Percentiles rank a stretch among this genome's conserved stretches.
Evolutionary conservation across 1,140 invertebrate genomes (phyloP).

Genomic region (Scaptodrosophila lebanonensis): DNA sequence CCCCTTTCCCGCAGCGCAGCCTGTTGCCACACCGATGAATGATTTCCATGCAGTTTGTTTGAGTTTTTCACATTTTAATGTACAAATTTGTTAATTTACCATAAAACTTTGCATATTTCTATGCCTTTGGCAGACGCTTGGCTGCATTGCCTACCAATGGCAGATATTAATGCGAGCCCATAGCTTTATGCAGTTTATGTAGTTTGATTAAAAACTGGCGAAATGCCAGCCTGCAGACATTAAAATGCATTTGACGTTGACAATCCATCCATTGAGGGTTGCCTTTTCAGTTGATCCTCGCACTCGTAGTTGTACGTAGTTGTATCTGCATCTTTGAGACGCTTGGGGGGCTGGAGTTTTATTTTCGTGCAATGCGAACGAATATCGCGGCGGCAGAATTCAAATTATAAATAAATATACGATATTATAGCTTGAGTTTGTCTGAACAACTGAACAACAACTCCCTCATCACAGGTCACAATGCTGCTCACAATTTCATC

Average conservation of each 20-base stretch:
- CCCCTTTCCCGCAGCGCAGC: slow-evolving; percentile 1
- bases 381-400: too few relatives aligned
- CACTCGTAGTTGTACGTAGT: too few relatives aligned
- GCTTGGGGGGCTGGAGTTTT: slow-evolving; percentile 22
- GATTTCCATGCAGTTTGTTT: slow-evolving; percentile 73
- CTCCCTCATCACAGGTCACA: too few relatives aligned
- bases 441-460: too few relatives aligned
- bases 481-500: too few relatives aligned
- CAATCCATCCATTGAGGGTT: slow-evolving; percentile 56
- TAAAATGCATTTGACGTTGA: slow-evolving; percentile 51
- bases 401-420: slow-evolving; percentile 28
- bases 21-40: slow-evolving; percentile 34
- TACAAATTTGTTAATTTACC: slow-evolving; percentile 77
- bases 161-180: slow-evolving; percentile 72
- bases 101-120: slow-evolving; percentile 75
- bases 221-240: slow-evolving; percentile 47
- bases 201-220: slow-evolving; percentile 73
- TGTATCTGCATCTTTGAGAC: too few relatives aligned
- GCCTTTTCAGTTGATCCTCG: too few relatives aligned
- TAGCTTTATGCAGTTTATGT: too few relatives aligned
- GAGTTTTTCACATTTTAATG: slow-evolving; percentile 73
- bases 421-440: too few relatives aligned
- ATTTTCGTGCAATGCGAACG: slow-evolving; percentile 27
- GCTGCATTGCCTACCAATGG: slow-evolving; percentile 52
- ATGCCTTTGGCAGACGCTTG: slow-evolving; percentile 18